phyloP scores from a whole-genome alignment of 2,888 invertebrate species.

The Ectobius pallidus region DNA sequence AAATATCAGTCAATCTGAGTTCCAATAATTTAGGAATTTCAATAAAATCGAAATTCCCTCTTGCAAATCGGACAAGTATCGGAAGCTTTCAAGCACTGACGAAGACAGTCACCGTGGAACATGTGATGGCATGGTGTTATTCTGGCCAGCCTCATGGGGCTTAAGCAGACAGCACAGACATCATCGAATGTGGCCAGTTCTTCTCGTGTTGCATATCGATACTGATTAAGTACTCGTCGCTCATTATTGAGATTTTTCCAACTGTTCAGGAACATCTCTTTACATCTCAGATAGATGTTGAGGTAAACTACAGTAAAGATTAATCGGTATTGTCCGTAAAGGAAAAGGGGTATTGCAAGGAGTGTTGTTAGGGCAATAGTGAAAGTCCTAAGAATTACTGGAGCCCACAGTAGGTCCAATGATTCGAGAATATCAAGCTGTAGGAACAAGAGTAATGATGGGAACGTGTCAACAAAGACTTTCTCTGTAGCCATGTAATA shows the following conservation, averaged over 20 bases:
- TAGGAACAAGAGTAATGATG: constrained; percentile 62
- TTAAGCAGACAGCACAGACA: constrained; percentile 79
- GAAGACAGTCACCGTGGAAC: constrained; percentile 78
- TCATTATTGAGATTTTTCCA: constrained; percentile 63
- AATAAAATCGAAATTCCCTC: constrained; percentile 65
- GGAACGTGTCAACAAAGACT: constrained; percentile 71
- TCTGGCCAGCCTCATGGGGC: constrained; percentile 70
- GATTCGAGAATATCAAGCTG: constrained; percentile 70
- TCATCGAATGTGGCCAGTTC: constrained; percentile 75
- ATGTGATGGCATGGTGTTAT: constrained; percentile 81
- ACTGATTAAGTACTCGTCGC: constrained; percentile 59
- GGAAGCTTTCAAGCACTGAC: constrained; percentile 72
- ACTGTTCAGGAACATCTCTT: constrained; percentile 66
- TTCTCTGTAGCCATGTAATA: constrained; percentile 77
- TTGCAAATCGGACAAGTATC: constrained; percentile 79
- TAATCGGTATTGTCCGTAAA: constrained; percentile 62
- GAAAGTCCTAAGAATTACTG: constrained; percentile 66
- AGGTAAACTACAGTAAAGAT: constrained; percentile 65
- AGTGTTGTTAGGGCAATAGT: constrained; percentile 64
- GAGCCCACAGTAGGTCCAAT: constrained; percentile 73
- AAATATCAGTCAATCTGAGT: constrained; percentile 12
- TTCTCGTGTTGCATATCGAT: constrained; percentile 65
- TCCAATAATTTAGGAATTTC: constrained; percentile 47
- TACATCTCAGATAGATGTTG: constrained; percentile 69
- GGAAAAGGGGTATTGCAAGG: constrained; percentile 59